Evolutionary conservation across 2,888 invertebrate genomes (phyloP), one percentile per base, ranked within the genome.

Genomic region (Stegana nigrithorax): DNA sequence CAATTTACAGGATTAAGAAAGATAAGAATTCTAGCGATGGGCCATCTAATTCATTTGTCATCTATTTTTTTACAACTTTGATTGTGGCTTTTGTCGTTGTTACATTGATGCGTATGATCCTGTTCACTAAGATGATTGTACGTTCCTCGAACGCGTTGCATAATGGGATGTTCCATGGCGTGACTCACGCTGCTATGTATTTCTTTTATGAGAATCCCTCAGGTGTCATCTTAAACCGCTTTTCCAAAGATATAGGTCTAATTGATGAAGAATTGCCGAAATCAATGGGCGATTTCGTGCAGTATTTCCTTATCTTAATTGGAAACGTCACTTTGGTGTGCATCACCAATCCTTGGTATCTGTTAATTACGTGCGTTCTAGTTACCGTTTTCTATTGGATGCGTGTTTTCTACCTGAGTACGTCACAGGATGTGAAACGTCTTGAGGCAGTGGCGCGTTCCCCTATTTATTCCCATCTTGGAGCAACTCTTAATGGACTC

Each of bases 381-480:
- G 12, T 44, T 61, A 32, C 17, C 5, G 8, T 4, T 1, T 95
- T 96, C 87, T 91, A 92, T 79, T 88, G 89, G 6, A 85, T 95
- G 45, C 87, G 96, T 32, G 88, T 89, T 56, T 90, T 94, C 83
- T 96, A 95, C 84, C 84, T 96, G 60, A 86, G 90, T 27, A 92
- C 95, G 1, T 93, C 95, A 32, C 88, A 94, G 70, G 91, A 92
- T 85, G 89, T 96, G 67, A 96, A 92, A 84, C 89, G 92, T 74
- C 87, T 93, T 80, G 93, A 93, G 87, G 92, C 92, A 83, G 89
- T 91, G 84, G 92, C 95, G 67, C 91, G 96, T 67, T 96, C 96
- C 74, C 98, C 98, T 0, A 94, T 98, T 23, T 98, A 96, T 87
- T 93, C 94, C 1, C 97, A 97, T 81, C 87, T 98, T 73, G 94